Evolutionary conservation across 2,888 invertebrate species (phyloP).

Genomic region (Pheosia gnoma): DNA sequence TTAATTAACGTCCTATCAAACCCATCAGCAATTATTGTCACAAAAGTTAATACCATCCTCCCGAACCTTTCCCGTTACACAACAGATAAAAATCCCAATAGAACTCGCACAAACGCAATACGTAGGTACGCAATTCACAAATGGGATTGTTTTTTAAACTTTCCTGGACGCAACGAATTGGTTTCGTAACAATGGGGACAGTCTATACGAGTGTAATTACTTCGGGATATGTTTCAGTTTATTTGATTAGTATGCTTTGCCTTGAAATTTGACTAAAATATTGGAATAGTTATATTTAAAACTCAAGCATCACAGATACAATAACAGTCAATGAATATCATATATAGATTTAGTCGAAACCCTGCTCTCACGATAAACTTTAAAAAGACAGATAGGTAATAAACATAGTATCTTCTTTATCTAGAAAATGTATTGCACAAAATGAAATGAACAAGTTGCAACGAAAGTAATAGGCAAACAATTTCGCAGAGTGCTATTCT

Average conservation of each 20-base stretch:
- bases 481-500: background rate
- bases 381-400: no score
- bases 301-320: background rate
- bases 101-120: background rate
- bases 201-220: background rate
- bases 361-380: no score
- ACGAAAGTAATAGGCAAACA: background rate
- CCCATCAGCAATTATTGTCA: background rate
- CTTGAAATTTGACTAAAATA: background rate
- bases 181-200: background rate
- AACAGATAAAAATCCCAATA: background rate
- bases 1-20: background rate
- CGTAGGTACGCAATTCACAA: background rate
- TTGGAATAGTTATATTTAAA: background rate
- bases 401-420: no score
- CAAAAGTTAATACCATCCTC: background rate
- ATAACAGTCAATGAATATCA: background rate
- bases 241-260: background rate
- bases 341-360: no score
- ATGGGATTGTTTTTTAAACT: background rate
- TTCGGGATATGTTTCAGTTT: background rate
- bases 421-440: background rate
- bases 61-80: background rate
- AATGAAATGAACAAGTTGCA: background rate
- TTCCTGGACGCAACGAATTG: background rate